Conservation (phyloP, 2,888 invertebrate genomes). For the Drosophila kuntzei region DNA sequence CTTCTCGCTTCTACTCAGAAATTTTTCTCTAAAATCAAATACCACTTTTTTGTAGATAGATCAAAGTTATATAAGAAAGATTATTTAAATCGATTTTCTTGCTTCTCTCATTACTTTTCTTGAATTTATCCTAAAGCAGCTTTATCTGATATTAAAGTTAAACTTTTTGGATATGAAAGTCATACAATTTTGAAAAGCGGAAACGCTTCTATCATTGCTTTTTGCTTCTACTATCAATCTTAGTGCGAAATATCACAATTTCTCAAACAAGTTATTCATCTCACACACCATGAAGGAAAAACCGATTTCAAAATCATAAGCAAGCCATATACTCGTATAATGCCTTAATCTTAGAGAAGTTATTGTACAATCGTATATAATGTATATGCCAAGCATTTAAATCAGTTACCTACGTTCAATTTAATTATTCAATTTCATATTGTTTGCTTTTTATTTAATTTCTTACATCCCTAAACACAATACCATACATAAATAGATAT, state of each 20-base stretch:
- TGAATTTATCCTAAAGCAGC: not conserved
- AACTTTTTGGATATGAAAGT: not conserved
- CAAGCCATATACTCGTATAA: conserved; percentile 29
- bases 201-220: conserved; percentile 1
- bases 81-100: not conserved
- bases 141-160: not conserved
- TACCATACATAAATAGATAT: conserved; percentile 17
- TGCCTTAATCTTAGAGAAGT: conserved; percentile 42
- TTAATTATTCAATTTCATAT: conserved; percentile 22
- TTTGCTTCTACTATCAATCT: not conserved
- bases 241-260: not conserved
- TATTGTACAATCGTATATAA: conserved; percentile 38
- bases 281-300: conserved; percentile 9
- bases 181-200: not conserved
- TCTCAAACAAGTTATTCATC: conserved; percentile 1
- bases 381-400: conserved; percentile 42
- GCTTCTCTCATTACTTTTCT: not conserved
- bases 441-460: conserved; percentile 35
- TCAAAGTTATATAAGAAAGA: not conserved
- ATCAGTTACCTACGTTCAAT: conserved; percentile 39
- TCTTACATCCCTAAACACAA: conserved; percentile 7
- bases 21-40: not conserved
- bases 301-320: not conserved
- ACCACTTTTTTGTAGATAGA: too few relatives aligned
- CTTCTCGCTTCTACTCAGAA: not conserved